phyloP scores from a whole-genome alignment of 1,140 invertebrate species.

The Camponotus pennsylvanicus region DNA sequence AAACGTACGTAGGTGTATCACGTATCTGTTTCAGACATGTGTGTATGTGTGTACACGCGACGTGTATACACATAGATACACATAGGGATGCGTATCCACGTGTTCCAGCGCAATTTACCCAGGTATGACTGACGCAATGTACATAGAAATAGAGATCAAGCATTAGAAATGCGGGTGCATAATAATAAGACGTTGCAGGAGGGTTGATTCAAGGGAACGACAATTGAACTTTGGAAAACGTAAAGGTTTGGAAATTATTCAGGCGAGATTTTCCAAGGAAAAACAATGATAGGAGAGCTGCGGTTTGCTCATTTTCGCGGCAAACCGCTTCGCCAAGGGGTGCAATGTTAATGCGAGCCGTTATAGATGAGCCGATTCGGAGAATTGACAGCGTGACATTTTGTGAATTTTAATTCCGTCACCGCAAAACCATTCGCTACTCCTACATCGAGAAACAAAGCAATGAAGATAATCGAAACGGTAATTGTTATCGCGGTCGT shows the following conservation, averaged over 20 bases:
- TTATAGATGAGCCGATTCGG: not conserved
- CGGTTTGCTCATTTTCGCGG: not conserved
- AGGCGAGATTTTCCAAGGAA: not conserved
- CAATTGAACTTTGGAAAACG: not conserved
- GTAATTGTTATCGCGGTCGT: constrained; percentile 71
- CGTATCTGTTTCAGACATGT: not conserved
- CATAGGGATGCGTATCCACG: not conserved
- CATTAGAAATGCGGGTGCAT: constrained; percentile 45
- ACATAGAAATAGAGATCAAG: not conserved
- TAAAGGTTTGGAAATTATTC: not conserved
- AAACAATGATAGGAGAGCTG: not conserved
- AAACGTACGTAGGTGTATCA: not conserved
- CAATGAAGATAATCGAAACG: constrained; percentile 65
- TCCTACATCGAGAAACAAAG: constrained; percentile 37
- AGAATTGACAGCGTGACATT: not conserved
- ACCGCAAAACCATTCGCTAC: constrained; percentile 32
- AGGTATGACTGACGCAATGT: constrained; percentile 38
- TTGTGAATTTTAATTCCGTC: constrained; percentile 34
- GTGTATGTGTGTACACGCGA: not conserved
- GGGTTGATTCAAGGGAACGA: not conserved
- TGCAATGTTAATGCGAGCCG: not conserved
- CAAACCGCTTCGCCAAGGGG: not conserved
- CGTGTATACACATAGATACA: not conserved
- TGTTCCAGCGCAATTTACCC: constrained; percentile 41
- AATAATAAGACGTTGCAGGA: constrained; percentile 7